Evolutionary conservation across 2,797 vertebrate species (phyloP), one percentile per base, ranked within the genome.

Genomic region (Triplophysa yarkandensis): DNA sequence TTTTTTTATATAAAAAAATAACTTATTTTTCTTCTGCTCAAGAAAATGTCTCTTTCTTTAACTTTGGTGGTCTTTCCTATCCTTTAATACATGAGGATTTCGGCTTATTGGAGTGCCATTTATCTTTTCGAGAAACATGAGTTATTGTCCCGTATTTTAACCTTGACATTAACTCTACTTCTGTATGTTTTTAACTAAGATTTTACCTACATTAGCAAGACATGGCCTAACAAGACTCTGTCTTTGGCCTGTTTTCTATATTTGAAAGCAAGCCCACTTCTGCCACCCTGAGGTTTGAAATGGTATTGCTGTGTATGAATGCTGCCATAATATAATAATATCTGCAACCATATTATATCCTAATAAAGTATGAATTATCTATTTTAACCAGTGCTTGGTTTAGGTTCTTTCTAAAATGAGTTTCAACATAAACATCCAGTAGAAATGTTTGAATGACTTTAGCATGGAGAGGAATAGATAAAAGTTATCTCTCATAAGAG

Each of bases 141-240:
- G 66, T 27, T 69, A 58, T 28, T 68, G 62, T 77, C 63, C 74
- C 79, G 65, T 32, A 65, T 64, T 57, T 79, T 71, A 70, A 77
- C 74, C 55, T 77, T 71, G 74, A 71, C 77, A 44, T 54, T 61
- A 39, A 54, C 63, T 74, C 14, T 74, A 57, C 76, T 78, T 62
- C 28, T 32, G 30, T 11, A 30, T 65, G 43, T 46, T 63, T 57
- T 30, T 32, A 63, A 63, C 46, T 10, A 46, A 54, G 63, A 68
- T 17, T 52, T 68, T 44, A 32, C 63, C 36, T 43, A 27, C 60
- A 50, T 60, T 61, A 50, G 32, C 21, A 30, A 30, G 43, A 14
- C 3, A 2, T 30, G 54, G 7, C n/a, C 25, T 50, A 36, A 4
- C 19, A 68, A 28, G n/a, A n/a, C n/a, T n/a, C n/a, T 4, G 17